Conservation (phyloP, 2,888 invertebrate species). For the Hydrotaea cyrtoneurina region DNA sequence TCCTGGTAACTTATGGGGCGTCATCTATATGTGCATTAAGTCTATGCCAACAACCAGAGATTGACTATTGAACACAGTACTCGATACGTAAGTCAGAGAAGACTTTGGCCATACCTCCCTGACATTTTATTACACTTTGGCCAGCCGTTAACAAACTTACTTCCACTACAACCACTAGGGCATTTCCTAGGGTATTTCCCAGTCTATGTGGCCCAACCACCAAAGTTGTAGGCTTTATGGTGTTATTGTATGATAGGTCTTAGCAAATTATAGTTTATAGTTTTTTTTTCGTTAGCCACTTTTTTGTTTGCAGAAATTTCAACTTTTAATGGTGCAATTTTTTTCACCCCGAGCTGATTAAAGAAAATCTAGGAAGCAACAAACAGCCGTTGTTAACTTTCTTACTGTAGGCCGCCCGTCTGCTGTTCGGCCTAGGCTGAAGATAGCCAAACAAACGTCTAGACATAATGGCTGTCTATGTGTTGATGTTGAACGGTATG, state of each 20-base stretch:
- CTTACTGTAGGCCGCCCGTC: not conserved
- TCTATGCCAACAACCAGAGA: too few relatives aligned
- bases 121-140: too few relatives aligned
- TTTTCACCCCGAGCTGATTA: constrained; percentile 46
- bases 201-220: not conserved
- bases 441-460: constrained; percentile 45
- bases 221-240: not conserved
- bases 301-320: constrained; percentile 14
- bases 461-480: constrained; percentile 50
- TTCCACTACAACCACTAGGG: too few relatives aligned
- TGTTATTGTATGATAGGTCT: constrained; percentile 16
- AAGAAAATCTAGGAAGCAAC: constrained; percentile 22
- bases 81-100: too few relatives aligned
- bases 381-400: constrained; percentile 30
- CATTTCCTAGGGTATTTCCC: not conserved
- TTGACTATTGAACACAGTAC: too few relatives aligned
- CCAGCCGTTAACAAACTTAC: too few relatives aligned
- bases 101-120: too few relatives aligned
- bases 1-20: too few relatives aligned
- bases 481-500: not conserved
- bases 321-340: constrained; percentile 56
- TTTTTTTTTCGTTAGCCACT: not conserved
- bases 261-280: constrained; percentile 36
- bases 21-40: too few relatives aligned
- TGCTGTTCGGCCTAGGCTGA: not conserved